phyloP scores from a whole-genome alignment of 2,888 invertebrate species.

The Xylota sylvarum region DNA sequence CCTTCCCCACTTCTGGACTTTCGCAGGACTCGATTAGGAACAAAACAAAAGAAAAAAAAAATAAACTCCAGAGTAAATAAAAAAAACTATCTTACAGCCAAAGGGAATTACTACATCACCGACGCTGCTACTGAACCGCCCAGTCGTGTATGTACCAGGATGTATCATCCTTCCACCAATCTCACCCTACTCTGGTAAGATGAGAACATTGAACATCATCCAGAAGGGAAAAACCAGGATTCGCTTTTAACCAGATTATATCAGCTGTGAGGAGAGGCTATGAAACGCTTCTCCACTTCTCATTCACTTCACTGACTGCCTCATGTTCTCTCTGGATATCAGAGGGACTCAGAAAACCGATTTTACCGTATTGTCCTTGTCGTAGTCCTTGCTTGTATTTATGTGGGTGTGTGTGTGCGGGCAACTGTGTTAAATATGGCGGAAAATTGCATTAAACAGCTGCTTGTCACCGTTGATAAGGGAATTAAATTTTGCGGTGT shows the following conservation, averaged over 20 bases:
- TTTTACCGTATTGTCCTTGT: conserved; percentile 47
- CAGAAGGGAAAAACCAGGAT: conserved; percentile 75
- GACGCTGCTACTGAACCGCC: conserved; percentile 14
- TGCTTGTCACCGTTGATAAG: conserved; percentile 85
- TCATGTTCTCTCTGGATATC: conserved; percentile 28
- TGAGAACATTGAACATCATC: conserved; percentile 73
- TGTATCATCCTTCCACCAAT: not conserved
- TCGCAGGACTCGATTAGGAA: conserved; percentile 29
- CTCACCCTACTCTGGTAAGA: conserved; percentile 33
- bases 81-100: conserved; percentile 39
- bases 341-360: conserved; percentile 35
- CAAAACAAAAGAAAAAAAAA: conserved; percentile 12
- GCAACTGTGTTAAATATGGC: conserved; percentile 82
- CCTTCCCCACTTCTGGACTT: conserved; percentile 6
- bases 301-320: conserved; percentile 43
- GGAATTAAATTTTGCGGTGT: conserved; percentile 85
- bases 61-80: conserved; percentile 37
- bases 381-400: conserved; percentile 13
- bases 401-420: conserved; percentile 27
- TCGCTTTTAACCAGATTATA: conserved; percentile 77
- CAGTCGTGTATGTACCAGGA: conserved; percentile 22
- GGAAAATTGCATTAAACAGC: conserved; percentile 85
- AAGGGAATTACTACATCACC: conserved; percentile 57
- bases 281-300: conserved; percentile 65
- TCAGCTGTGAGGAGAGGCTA: conserved; percentile 75